Conservation (phyloP, 2,888 invertebrate genomes). For the Tortrix viridana region DNA sequence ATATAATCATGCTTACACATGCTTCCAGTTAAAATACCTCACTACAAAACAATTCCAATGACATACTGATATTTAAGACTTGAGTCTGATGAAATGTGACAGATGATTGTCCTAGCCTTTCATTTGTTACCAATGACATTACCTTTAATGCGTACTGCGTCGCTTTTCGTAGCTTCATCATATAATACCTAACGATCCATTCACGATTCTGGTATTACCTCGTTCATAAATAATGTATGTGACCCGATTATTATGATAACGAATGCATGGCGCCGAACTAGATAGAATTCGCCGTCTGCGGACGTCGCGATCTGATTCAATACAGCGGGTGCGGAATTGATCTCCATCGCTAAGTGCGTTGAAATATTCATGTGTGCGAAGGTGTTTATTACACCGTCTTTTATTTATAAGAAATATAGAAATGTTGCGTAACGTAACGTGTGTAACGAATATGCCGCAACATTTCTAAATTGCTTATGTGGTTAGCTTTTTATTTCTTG, state of each 20-base stretch:
- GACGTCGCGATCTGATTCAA: conserved; percentile 29
- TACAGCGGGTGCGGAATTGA: conserved; percentile 31
- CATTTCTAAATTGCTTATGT: too few species aligned
- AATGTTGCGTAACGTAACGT: neutral
- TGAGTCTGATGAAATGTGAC: neutral
- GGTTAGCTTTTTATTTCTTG: too few species aligned
- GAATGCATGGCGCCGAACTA: conserved; percentile 52
- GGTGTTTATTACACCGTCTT: conserved; percentile 28
- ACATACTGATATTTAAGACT: conserved; percentile 1
- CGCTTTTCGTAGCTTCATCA: neutral
- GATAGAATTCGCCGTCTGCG: conserved; percentile 46
- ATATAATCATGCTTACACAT: too few species aligned
- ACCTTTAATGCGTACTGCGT: neutral
- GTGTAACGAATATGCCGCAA: neutral
- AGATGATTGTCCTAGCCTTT: neutral
- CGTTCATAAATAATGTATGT: conserved; percentile 38
- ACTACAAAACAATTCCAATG: neutral
- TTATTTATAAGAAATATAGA: conserved; percentile 20
- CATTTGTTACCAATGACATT: neutral
- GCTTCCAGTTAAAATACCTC: neutral
- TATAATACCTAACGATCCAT: conserved; percentile 32
- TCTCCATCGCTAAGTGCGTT: conserved; percentile 40
- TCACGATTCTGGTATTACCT: conserved; percentile 35
- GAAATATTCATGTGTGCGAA: conserved; percentile 52
- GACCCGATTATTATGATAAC: conserved; percentile 57